Conservation (phyloP, 2,113 vertebrate genomes). For the Aldabrachelys gigantea region DNA sequence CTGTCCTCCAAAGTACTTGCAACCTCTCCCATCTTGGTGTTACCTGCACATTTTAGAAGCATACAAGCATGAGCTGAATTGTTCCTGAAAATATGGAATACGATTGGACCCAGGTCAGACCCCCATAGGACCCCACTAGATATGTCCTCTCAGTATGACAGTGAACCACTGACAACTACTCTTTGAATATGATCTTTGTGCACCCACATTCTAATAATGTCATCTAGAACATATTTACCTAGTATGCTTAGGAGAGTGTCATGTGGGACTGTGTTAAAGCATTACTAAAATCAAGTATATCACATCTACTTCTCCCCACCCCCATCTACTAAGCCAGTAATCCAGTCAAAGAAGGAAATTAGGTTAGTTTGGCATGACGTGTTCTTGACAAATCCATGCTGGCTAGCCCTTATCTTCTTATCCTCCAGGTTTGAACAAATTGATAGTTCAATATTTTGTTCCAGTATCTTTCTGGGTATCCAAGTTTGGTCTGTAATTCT, state of each 20-base stretch:
- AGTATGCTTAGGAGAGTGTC: not conserved
- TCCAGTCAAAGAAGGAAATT: not conserved
- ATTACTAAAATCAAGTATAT: not conserved
- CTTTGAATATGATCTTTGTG: not conserved
- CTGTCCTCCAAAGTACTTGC: not conserved
- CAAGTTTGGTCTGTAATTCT: not conserved
- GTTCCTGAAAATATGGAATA: not conserved
- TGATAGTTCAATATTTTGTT: not conserved
- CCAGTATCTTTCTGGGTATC: not conserved
- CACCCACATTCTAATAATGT: not conserved
- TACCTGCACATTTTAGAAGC: not conserved
- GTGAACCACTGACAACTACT: not conserved
- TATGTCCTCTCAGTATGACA: not conserved
- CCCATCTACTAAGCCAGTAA: not conserved
- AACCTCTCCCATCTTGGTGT: not conserved
- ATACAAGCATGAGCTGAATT: not conserved
- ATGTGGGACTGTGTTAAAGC: not conserved
- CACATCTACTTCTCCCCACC: not conserved
- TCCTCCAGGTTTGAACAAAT: not conserved
- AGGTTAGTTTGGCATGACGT: not conserved
- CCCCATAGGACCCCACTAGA: not conserved
- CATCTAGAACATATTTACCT: not conserved
- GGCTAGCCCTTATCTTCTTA: not conserved
- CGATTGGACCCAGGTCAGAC: not conserved
- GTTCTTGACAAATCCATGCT: not conserved